Conservation (phyloP, 2,888 invertebrate genomes). For the Synanthedon tipuliformis region DNA sequence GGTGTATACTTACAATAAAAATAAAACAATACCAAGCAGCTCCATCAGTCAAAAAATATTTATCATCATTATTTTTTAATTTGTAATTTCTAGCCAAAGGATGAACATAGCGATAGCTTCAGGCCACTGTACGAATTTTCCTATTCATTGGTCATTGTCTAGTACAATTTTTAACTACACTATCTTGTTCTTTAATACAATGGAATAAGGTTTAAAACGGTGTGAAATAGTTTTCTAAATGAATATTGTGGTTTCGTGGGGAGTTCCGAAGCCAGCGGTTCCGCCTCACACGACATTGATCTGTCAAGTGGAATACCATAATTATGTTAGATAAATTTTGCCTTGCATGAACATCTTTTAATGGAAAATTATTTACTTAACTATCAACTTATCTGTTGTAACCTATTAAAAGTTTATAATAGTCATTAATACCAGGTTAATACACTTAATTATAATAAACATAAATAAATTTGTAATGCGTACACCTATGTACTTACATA, state of each 20-base stretch:
- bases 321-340: neutral
- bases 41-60: too few species aligned
- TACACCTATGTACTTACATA: too few species aligned
- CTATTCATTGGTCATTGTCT: neutral
- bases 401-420: too few species aligned
- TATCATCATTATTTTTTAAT: too few species aligned
- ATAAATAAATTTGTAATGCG: too few species aligned
- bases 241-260: conserved; percentile 12
- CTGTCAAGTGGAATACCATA: conserved; percentile 16
- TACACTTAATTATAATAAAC: too few species aligned
- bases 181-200: conserved; percentile 6
- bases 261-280: conserved; percentile 31
- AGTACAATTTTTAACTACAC: neutral
- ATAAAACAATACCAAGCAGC: too few species aligned
- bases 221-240: conserved; percentile 1
- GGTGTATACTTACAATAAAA: too few species aligned
- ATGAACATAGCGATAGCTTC: neutral
- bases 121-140: neutral
- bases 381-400: too few species aligned
- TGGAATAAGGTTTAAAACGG: conserved; percentile 10
- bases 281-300: conserved; percentile 48
- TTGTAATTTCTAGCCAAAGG: neutral
- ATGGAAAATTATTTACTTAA: too few species aligned
- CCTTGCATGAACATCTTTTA: neutral
- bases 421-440: too few species aligned